phyloP scores from a whole-genome alignment of 2,113 vertebrate species.

The Anarrhichthys ocellatus region DNA sequence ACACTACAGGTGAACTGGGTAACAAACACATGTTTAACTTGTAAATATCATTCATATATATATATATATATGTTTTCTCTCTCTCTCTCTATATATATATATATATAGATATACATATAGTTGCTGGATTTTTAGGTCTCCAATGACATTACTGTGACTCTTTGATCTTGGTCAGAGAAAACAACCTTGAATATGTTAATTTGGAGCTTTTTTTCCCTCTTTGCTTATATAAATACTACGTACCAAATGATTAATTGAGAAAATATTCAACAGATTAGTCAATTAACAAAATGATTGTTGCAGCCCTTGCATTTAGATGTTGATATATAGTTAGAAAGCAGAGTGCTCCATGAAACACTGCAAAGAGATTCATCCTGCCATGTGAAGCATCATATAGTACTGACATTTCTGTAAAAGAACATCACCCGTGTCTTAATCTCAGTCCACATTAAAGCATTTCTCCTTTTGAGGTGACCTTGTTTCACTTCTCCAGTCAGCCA shows the following conservation, averaged over 20 bases:
- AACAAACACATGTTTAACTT: too few species aligned
- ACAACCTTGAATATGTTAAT: background rate
- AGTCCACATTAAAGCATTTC: background rate
- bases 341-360: background rate
- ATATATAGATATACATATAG: background rate
- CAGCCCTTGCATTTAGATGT: background rate
- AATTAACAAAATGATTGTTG: too few species aligned
- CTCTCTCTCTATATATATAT: too few species aligned
- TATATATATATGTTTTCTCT: too few species aligned
- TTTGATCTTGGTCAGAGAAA: background rate
- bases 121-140: background rate
- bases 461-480: background rate
- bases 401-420: background rate
- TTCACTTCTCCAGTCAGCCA: slow-evolving; percentile 1
- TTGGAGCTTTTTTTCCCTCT: too few species aligned
- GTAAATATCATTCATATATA: too few species aligned
- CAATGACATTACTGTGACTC: background rate
- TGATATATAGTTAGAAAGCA: background rate
- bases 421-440: background rate
- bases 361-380: background rate
- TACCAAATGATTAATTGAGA: background rate
- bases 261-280: background rate
- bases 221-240: too few species aligned
- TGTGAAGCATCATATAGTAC: background rate
- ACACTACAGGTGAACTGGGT: too few species aligned